These are phyloP conservation scores for Rhogogaster chlorosoma DNA, from an alignment of 2,888 invertebrate species.

Conservation along the genomic window DNA sequence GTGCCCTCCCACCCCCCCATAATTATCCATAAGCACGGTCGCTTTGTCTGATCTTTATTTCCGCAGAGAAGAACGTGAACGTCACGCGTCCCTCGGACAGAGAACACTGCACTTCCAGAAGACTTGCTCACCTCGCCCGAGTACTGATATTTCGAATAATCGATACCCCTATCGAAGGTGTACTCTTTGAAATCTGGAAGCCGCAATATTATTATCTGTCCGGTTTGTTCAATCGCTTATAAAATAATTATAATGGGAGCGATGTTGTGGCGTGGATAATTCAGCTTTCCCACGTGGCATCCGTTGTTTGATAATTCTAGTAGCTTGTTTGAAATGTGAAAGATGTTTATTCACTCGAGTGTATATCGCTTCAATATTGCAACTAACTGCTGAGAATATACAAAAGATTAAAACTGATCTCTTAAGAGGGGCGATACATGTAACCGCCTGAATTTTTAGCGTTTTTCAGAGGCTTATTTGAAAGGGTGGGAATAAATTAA, in stretches of 20 bases:
- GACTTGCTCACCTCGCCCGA: not conserved
- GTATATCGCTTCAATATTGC: not conserved
- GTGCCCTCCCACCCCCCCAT: not conserved
- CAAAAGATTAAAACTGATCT: not conserved
- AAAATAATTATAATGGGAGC: not conserved
- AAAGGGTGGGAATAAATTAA: too few relatives aligned
- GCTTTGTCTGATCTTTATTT: not conserved
- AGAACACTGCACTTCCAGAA: not conserved
- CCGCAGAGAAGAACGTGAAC: not conserved
- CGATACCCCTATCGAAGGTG: not conserved
- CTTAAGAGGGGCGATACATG: too few relatives aligned
- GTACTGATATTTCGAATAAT: not conserved
- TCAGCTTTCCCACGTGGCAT: not conserved
- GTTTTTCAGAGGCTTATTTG: too few relatives aligned
- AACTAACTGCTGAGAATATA: not conserved
- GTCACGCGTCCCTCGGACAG: not conserved
- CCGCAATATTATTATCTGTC: not conserved
- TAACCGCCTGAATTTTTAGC: too few relatives aligned
- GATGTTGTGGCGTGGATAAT: not conserved
- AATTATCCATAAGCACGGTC: conserved; percentile 28
- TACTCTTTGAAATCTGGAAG: not conserved
- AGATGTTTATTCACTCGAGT: not conserved
- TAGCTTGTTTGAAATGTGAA: not conserved
- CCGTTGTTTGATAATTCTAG: not conserved
- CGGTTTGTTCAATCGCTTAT: not conserved